phyloP scores from a whole-genome alignment of 2,888 invertebrate species.

The Phymatocera aterrima region DNA sequence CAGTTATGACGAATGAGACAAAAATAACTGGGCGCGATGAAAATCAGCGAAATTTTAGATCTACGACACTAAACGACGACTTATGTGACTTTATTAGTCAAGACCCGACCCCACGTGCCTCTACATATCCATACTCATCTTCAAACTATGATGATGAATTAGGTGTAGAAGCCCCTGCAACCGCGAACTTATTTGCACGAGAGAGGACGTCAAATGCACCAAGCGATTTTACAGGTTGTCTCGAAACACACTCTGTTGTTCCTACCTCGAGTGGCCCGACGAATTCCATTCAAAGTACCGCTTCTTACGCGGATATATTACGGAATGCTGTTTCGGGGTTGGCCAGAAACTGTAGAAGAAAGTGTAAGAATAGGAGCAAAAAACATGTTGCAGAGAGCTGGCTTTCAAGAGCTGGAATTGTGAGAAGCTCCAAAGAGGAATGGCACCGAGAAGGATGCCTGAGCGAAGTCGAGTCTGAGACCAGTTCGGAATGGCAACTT shows the following conservation, averaged over 20 bases:
- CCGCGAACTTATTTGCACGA: background rate
- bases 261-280: background rate
- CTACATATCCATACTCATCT: background rate
- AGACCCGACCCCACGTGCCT: background rate
- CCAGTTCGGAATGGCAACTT: background rate
- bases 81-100: background rate
- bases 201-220: background rate
- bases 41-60: background rate
- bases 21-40: background rate
- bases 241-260: background rate
- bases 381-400: background rate
- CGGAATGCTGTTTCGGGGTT: slow-evolving; percentile 4
- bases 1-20: background rate
- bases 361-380: background rate
- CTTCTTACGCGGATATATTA: slow-evolving; percentile 1
- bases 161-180: background rate
- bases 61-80: background rate
- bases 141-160: background rate
- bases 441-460: background rate
- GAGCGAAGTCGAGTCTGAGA: background rate
- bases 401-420: background rate
- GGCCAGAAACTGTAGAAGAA: background rate
- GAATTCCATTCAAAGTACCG: background rate
- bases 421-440: background rate
- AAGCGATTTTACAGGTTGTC: background rate